These are phyloP conservation scores for Corythucha ciliata DNA, from an alignment of 2,888 invertebrate species.

Conservation along the genomic window DNA sequence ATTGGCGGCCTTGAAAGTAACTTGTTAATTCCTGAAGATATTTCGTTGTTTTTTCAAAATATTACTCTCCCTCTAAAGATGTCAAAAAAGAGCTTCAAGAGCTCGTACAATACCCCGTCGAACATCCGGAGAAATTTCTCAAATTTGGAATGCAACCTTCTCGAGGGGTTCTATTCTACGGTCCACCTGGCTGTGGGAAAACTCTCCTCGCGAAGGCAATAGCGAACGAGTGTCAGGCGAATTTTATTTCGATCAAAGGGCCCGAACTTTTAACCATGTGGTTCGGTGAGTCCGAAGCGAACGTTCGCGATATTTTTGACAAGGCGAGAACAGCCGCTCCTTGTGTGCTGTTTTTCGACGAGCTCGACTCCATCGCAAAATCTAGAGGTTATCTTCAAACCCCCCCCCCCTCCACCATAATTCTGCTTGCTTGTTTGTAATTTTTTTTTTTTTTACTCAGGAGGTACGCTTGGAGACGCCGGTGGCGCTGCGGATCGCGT, in stretches of 20 bases:
- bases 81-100: constrained; percentile 96
- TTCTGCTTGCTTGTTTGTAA: no score
- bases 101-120: constrained; percentile 92
- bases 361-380: constrained; percentile 98
- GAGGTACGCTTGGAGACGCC: constrained; percentile 93
- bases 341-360: constrained; percentile 98
- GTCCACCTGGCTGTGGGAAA: constrained; percentile 96
- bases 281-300: constrained; percentile 99
- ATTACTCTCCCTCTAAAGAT: constrained; percentile 29
- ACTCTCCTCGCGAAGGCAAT: constrained; percentile 92
- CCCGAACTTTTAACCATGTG: constrained; percentile 98
- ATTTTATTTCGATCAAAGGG: constrained; percentile 98
- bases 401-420: no score
- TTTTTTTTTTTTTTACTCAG: constrained; percentile 43
- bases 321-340: constrained; percentile 99
- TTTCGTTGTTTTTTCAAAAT: no score
- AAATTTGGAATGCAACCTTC: constrained; percentile 99
- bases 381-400: constrained; percentile 70
- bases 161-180: constrained; percentile 96
- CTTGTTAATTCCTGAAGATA: neutral
- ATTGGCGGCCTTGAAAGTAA: constrained; percentile 87
- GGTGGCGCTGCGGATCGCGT: constrained; percentile 98
- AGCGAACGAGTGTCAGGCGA: constrained; percentile 99
- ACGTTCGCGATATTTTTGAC: constrained; percentile 98
- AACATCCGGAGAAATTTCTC: constrained; percentile 98